Base-by-base conservation (phyloP, 2,888 invertebrate species). In the Plebejus argus region DNA sequence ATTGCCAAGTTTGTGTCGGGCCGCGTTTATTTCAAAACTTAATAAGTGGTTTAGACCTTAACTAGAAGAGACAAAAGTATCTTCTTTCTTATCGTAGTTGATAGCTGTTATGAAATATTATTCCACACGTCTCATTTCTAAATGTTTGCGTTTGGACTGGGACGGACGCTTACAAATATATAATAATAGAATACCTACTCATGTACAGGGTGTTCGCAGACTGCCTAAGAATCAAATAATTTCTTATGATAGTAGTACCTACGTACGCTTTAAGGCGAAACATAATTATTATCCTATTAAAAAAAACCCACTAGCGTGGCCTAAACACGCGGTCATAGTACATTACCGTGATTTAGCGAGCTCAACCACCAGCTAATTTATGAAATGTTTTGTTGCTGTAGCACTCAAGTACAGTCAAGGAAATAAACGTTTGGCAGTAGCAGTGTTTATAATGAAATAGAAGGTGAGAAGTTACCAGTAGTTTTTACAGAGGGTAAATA, bases 311-410 rank as follows among this genome's bases (percentile, higher is more conserved):
- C 15, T 18, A n/a, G 28, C 18, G 49, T 74, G 18, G 28, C 28
- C 28, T 49, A 74, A 74, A 74, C 49, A 49, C 18, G 74, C 74
- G 23, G 20, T 23, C 23, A 28, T 28, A 74, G 49, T 49, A 74
- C 74, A 74, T 74, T 53, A 74, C 45, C 49, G 74, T 74, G 74
- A 74, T 74, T 53, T 74, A 74, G 74, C 74, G 45, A 74, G 74
- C 49, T 74, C 20, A 74, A 74, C 74, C 74, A 74, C 74, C 23
- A 74, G 53, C 49, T 74, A 74, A 74, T 74, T 74, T 74, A 74
- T 74, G 74, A 74, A 74, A 74, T 74, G 74, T 49, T 53, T 74
- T 28, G 23, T 20, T 49, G 18, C 15, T 20, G 15, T 20, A 72
- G 72, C 53, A 74, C 74, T 74, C 28, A 74, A 39, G 28, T 49